phyloP scores from a whole-genome alignment of 2,113 vertebrate genomes.

The Malaclemys terrapin region DNA sequence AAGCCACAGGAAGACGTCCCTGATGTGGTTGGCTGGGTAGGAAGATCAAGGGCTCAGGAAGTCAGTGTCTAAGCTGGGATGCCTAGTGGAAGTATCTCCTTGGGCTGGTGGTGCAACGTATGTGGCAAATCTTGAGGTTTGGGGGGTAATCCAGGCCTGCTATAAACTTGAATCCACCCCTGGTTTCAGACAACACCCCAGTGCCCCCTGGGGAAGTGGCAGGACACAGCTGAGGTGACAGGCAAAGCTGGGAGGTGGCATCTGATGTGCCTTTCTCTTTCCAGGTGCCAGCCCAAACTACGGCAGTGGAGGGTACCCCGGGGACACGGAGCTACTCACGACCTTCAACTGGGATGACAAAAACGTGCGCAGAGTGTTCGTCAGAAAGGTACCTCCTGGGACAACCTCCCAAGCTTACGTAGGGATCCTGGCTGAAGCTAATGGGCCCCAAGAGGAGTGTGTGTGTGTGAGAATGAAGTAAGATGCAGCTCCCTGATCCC shows the following conservation, averaged over 20 bases:
- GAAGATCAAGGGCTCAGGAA: neutral
- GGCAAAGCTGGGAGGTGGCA: neutral
- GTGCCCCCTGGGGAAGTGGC: neutral
- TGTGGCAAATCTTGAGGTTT: neutral
- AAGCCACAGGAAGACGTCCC: neutral
- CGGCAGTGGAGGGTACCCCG: constrained; percentile 69
- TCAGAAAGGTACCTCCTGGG: constrained; percentile 87
- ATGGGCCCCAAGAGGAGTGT: neutral
- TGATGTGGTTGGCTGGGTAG: neutral
- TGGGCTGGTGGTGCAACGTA: neutral
- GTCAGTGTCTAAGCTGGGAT: neutral
- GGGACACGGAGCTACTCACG: constrained; percentile 88
- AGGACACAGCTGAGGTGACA: neutral
- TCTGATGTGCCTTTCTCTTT: neutral
- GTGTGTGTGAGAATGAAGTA: neutral
- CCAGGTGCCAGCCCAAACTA: constrained; percentile 84
- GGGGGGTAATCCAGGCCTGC: neutral
- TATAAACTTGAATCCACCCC: rapidly evolving
- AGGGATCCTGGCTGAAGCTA: neutral
- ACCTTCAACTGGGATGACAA: constrained; percentile 92
- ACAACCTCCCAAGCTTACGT: neutral
- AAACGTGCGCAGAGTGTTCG: constrained; percentile 89
- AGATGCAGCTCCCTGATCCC: neutral
- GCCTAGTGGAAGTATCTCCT: neutral
- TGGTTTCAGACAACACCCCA: rapidly evolving